Base-by-base conservation (phyloP, 2,888 invertebrate species). In the Pycnomerus fuliginosus region DNA sequence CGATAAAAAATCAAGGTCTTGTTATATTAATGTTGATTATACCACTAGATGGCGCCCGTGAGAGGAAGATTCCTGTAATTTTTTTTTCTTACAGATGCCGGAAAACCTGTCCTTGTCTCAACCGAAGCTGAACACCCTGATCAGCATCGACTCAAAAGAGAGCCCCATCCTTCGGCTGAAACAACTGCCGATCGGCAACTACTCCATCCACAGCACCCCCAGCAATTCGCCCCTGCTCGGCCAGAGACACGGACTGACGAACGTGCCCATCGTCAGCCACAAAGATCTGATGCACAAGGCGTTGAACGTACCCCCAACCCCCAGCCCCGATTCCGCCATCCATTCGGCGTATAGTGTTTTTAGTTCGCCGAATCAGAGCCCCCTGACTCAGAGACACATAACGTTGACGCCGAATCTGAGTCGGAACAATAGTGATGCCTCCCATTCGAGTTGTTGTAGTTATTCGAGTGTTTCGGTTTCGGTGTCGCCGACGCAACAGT, bases 391-490 rank as follows among this genome's bases (percentile, higher is more conserved):
- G 16, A 79, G 92, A 1, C 92, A 91, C 71, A 80, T 84, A 46
- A 82, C 82, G 35, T 81, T 88, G 60, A 90, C 90, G 36, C 90
- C 90, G 23, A 90, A 89, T 7, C 74, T 92, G 48, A 90, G 90
- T 38, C 82, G 92, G 45, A 92, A 91, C 75, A 92, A 92, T 74
- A 90, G 90, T 60, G 92, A 92, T 68, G 91, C 92, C 1, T 91
- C 91, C 46, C 87, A 88, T 69, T 90, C 90, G 58, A 90, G 90
- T 55, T 91, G 90, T 66, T 90, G 90, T 74, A 88, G 88, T 20
- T 89, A 87, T 69, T 88, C 88, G 65, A 86, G 86, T 7, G 75
- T 76, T 38, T 76, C 76, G 2, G 73, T 76, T 16, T 73, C 75
- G 13, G 75, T 75, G 32, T 74, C 76, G 33, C 75, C 77, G 14